Conservation (phyloP, 2,113 vertebrate species). For the Pangasianodon hypophthalmus region DNA sequence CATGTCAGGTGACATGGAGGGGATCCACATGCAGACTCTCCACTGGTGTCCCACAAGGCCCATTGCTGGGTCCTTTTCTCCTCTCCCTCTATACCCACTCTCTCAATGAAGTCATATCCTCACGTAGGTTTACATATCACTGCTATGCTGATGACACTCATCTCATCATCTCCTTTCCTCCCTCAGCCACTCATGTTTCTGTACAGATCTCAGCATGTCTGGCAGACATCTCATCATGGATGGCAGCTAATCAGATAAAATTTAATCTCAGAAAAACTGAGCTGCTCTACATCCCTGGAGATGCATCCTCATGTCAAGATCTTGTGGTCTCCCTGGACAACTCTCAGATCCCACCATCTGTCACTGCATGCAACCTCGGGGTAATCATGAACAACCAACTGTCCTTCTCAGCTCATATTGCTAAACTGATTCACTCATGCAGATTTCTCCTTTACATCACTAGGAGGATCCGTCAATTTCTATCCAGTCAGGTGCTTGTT, state of each 20-base stretch:
- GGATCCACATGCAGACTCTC: not conserved
- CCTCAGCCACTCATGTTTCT: not conserved
- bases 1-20: not conserved
- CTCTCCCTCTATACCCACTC: not conserved
- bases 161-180: not conserved
- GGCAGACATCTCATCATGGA: not conserved
- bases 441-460: not conserved
- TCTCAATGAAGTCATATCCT: not conserved
- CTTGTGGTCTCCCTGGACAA: not conserved
- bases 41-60: not conserved
- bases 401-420: not conserved
- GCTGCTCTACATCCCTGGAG: not conserved
- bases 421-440: not conserved
- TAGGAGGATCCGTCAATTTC: not conserved
- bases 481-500: not conserved
- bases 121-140: too few species aligned
- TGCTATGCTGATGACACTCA: not conserved
- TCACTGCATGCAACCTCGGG: too few species aligned
- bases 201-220: constrained; percentile 1
- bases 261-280: not conserved
- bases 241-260: not conserved
- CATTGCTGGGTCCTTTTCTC: not conserved
- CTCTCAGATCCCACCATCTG: not conserved
- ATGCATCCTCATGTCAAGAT: not conserved
- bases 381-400: not conserved